Conservation (phyloP, 2,113 vertebrate species). For the Tiliqua scincoides region DNA sequence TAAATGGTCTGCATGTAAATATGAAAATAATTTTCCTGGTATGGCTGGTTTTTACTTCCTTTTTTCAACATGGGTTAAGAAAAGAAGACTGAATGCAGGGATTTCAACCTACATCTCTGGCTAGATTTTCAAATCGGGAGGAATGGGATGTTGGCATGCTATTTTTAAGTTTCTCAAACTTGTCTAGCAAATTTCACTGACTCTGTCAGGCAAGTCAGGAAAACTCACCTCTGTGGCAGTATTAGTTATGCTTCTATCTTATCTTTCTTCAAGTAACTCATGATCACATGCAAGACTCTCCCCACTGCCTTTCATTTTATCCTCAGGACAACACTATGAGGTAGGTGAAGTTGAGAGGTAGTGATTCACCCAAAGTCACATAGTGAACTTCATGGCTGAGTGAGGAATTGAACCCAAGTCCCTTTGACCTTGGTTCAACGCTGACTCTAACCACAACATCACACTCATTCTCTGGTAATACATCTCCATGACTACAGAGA, state of each 20-base stretch:
- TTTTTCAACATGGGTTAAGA: neutral
- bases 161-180: neutral
- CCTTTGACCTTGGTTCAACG: no score
- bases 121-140: neutral
- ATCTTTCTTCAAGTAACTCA: no score
- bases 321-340: no score
- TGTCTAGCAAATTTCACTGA: neutral
- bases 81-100: neutral
- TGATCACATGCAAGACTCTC: no score
- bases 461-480: neutral
- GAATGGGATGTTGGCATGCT: neutral
- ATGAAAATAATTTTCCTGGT: neutral
- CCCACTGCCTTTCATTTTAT: no score
- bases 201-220: neutral
- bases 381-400: no score
- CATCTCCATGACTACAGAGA: neutral
- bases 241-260: no score
- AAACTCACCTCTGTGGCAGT: neutral
- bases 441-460: no score
- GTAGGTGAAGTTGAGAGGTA: no score
- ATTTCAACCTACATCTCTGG: neutral
- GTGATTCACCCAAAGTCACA: no score
- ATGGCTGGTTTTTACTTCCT: neutral
- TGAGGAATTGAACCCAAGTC: no score
- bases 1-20: neutral